Evolutionary conservation across 1,140 invertebrate genomes (phyloP), one percentile per base, ranked within the genome.

Genomic region (Lepidurus couesii): DNA sequence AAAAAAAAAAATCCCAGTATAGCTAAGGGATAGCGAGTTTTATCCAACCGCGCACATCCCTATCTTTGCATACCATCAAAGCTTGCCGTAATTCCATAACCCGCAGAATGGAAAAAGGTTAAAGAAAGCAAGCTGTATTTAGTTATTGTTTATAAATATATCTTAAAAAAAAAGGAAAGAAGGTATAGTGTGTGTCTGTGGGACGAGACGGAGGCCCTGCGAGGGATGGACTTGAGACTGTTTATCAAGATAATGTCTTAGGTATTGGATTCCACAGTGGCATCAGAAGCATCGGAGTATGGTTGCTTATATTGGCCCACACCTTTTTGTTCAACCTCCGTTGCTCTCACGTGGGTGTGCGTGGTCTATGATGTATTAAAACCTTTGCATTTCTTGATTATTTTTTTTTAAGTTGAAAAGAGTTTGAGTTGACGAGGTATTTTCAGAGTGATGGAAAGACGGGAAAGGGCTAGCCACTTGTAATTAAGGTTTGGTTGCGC

Each of bases 231-330:
- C 9, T 21, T n/a, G 53, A 65, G 53, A 65, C 53, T 65, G 21
- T 65, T 65, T 65, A 65, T 65, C 53, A 65, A 65, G 53, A 65
- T 65, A 65, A 65, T 65, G 53, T 65, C 53, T 65, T 65, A 65
- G n/a, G 53, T 16, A 65, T 65, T 65, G 53, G 53, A 65, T 65
- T 65, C 53, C 53, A 65, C 53, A 65, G 53, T 65, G 53, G 53
- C 53, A 65, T 65, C 53, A 16, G 13, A 65, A 21, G 53, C 53
- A 65, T 65, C 53, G 16, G 9, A 65, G 53, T 65, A n/a, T n/a
- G 53, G 53, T 65, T 65, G 53, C n/a, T n/a, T 65, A 65, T 65
- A 7, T 13, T 13, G 21, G 21, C 16, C 16, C 53, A 65, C 53
- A 13, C 53, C 53, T 65, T 65, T 13, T 65, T 65, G 10, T 47